Evolutionary conservation across 2,797 vertebrate genomes (phyloP).

Genomic region (Diplodus puntazzo): DNA sequence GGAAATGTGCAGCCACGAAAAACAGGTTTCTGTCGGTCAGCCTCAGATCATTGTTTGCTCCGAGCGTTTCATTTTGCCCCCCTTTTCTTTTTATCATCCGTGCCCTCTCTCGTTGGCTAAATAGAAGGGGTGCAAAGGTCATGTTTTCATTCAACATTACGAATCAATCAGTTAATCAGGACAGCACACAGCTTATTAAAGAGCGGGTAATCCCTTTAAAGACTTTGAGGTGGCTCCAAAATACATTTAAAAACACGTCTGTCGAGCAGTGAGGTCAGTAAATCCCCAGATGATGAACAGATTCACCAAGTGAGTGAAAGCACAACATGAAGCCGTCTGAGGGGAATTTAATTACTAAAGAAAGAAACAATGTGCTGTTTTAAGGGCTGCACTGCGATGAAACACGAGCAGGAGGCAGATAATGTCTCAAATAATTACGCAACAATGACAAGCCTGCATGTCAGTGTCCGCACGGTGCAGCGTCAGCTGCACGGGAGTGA

Average conservation of each 20-base stretch:
- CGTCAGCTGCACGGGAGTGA: slow-evolving; percentile 56
- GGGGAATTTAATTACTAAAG: neutral
- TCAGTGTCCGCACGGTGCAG: slow-evolving; percentile 62
- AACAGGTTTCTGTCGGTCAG: slow-evolving; percentile 17
- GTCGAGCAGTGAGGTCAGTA: slow-evolving; percentile 19
- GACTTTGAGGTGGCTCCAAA: slow-evolving; percentile 11
- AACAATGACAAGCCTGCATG: slow-evolving; percentile 64
- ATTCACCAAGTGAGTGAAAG: slow-evolving; percentile 17
- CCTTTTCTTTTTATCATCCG: slow-evolving; percentile 12
- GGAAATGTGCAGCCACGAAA: slow-evolving; percentile 29
- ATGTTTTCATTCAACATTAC: slow-evolving; percentile 65
- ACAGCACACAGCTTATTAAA: slow-evolving; percentile 42
- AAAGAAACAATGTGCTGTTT: slow-evolving; percentile 18
- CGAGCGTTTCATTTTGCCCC: slow-evolving; percentile 20
- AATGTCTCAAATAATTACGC: slow-evolving; percentile 68
- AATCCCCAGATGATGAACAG: slow-evolving; percentile 13
- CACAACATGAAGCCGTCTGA: slow-evolving; percentile 8
- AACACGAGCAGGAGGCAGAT: slow-evolving; percentile 69
- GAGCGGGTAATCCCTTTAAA: slow-evolving; percentile 15
- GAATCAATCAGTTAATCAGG: slow-evolving; percentile 54
- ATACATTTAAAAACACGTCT: slow-evolving; percentile 27
- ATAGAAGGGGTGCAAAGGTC: slow-evolving; percentile 43
- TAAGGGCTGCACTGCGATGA: slow-evolving; percentile 13
- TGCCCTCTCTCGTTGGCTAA: slow-evolving; percentile 31
- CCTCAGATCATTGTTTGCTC: slow-evolving; percentile 13